phyloP scores from a whole-genome alignment of 1,140 invertebrate genomes.

The Samia ricini region DNA sequence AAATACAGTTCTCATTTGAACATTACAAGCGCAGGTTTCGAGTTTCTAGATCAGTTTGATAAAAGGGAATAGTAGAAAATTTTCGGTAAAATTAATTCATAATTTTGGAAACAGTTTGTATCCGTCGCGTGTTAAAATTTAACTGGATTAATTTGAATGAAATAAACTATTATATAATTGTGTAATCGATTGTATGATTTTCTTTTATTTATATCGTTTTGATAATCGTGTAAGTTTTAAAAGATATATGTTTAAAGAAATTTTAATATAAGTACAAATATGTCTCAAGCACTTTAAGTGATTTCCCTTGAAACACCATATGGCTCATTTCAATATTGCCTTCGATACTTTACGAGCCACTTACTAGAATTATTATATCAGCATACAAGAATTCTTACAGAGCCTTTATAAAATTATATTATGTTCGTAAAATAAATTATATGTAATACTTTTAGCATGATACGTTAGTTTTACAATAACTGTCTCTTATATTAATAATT shows the following conservation, averaged over 20 bases:
- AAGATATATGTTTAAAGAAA: too few relatives aligned
- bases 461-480: not conserved
- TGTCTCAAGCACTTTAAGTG: constrained; percentile 12
- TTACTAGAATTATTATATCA: constrained; percentile 44
- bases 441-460: not conserved
- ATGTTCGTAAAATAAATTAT: too few relatives aligned
- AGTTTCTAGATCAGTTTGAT: not conserved
- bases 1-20: constrained; percentile 5
- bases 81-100: not conserved
- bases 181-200: too few relatives aligned
- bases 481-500: too few relatives aligned
- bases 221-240: too few relatives aligned
- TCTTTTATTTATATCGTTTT: too few relatives aligned
- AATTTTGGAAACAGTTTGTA: not conserved
- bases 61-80: not conserved
- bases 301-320: constrained; percentile 29
- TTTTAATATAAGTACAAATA: not conserved
- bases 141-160: too few relatives aligned
- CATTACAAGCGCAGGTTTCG: not conserved
- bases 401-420: not conserved
- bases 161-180: too few relatives aligned
- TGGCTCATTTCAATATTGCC: constrained; percentile 27
- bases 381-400: constrained; percentile 14
- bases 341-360: constrained; percentile 40
- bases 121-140: not conserved